Evolutionary conservation across 2,113 vertebrate genomes (phyloP).

Genomic region (Cebus imitator): DNA sequence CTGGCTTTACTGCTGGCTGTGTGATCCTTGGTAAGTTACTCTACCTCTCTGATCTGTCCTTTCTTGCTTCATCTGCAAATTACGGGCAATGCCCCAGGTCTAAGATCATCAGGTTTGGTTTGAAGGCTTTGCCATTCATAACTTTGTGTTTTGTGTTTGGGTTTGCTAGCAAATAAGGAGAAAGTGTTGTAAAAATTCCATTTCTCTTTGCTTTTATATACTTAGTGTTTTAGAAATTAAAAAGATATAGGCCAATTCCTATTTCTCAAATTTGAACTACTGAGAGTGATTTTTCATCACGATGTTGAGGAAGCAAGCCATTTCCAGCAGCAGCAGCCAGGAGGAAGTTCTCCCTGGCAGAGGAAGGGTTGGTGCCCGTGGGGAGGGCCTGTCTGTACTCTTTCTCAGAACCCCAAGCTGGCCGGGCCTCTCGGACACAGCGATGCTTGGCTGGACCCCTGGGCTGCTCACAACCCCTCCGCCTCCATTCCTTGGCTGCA

Average conservation of each 20-base stretch:
- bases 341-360: neutral
- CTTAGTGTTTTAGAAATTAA: neutral
- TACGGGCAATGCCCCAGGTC: neutral
- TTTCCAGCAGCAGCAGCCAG: neutral
- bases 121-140: neutral
- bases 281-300: neutral
- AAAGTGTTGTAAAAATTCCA: neutral
- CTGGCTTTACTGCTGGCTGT: neutral
- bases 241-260: neutral
- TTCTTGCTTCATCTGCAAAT: neutral
- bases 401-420: accelerated
- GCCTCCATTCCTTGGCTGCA: neutral
- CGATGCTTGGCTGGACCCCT: too few relatives aligned
- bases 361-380: accelerated
- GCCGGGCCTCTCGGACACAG: neutral
- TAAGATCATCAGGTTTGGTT: too few relatives aligned
- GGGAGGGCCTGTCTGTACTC: too few relatives aligned
- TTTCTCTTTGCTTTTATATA: neutral
- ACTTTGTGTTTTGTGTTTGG: neutral
- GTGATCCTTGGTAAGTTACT: neutral
- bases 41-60: neutral
- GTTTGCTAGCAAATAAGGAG: neutral
- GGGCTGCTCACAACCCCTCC: accelerated
- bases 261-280: neutral
- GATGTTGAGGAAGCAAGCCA: neutral